Evolutionary conservation across 2,888 invertebrate genomes (phyloP).

Genomic region (Drosophila kambysellisi): DNA sequence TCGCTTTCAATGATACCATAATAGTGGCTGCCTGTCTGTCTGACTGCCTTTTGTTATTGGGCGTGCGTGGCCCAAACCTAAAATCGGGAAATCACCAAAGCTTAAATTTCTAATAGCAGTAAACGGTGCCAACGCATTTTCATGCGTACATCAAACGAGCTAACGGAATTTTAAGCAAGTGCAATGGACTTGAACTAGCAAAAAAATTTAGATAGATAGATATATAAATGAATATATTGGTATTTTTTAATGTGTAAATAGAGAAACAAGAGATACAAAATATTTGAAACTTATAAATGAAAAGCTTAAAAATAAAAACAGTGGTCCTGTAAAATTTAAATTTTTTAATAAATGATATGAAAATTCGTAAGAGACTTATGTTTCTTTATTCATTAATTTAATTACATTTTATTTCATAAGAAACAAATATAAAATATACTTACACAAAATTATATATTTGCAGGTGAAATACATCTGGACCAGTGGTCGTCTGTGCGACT

Average conservation of each 20-base stretch:
- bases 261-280: neutral
- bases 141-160: conserved; percentile 43
- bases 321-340: neutral
- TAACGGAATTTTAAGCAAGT: conserved; percentile 35
- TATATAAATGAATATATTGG: neutral
- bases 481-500: conserved; percentile 94
- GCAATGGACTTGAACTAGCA: conserved; percentile 59
- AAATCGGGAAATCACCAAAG: conserved; percentile 12
- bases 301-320: neutral
- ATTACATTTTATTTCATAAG: neutral
- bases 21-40: conserved; percentile 34
- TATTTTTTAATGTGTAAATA: neutral
- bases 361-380: neutral
- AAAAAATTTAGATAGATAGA: neutral
- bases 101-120: conserved; percentile 59
- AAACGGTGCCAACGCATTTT: conserved; percentile 72
- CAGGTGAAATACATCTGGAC: conserved; percentile 96
- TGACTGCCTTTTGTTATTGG: conserved; percentile 45
- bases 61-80: conserved; percentile 49
- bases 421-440: neutral
- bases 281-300: neutral
- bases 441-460: conserved; percentile 16
- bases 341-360: neutral
- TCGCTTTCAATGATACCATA: conserved; percentile 68
- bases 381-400: neutral